Evolutionary conservation across 2,797 vertebrate genomes (phyloP), one percentile per base, ranked within the genome.

Genomic region (Odontamblyopus lacepedii): DNA sequence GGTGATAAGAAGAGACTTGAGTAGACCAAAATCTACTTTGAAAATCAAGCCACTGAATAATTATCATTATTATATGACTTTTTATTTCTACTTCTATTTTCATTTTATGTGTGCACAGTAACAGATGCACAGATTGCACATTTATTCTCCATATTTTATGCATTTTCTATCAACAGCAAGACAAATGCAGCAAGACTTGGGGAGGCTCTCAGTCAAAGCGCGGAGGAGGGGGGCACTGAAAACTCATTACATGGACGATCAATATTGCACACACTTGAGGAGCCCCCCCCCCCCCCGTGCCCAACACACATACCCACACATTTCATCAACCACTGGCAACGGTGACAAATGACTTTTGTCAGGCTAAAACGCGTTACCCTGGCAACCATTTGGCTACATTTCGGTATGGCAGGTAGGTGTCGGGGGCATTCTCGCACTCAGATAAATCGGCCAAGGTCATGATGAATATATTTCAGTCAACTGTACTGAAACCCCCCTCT

Each of bases 181-280:
- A 61, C 63, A 82, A 66, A 82, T 67, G 70, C 63, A 44, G n/a
- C 68, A 41, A 67, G 66, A 68, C 50, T 74, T 82, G 76, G 79
- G 68, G 81, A 82, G 82, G 70, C 77, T 67, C 76, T 82, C 78
- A 76, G 74, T 87, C 86, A 85, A 86, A 89, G 67, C 76, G 84
- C 83, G 87, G 85, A 88, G 89, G 89, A 87, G 89, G 65, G 44
- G 86, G 82, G 78, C 87, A 90, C 89, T 91, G 88, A 92, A 92
- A 92, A 92, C 88, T 91, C 90, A 92, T 92, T 92, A 92, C 91
- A 92, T 89, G 89, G 89, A 90, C 86, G 84, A 92, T 92, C 91
- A 89, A 92, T 92, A 91, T 84, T 88, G 82, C 87, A 83, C 88
- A 88, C 90, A 91, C 84, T 91, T 83, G 79, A 88, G 84, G 80